Evolutionary conservation across 2,888 invertebrate species (phyloP), one percentile per base, ranked within the genome.

Genomic region (Aquatica leii): DNA sequence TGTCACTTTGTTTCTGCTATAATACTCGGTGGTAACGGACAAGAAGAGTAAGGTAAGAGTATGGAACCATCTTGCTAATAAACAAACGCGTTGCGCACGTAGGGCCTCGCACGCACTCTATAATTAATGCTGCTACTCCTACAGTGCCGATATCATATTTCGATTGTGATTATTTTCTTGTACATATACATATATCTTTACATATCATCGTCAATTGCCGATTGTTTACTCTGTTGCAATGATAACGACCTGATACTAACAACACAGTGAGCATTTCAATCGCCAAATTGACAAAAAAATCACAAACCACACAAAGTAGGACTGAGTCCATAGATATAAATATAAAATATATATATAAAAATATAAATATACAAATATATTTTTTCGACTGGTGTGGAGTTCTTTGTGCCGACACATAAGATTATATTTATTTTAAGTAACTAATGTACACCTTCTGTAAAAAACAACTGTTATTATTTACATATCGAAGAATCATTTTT

Each of bases 191-290:
- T 60, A 54, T 60, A 59, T 54, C 59, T 56, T 12, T 79, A 77
- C 74, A 78, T 79, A 78, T 73, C 73, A 75, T 73, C 51, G 60
- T 70, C 66, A 69, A 70, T 60, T 73, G 70, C 52, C 67, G 70
- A 66, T 66, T 69, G 69, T 66, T 63, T 74, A 71, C 69, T 43
- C 51, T 55, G 35, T 67, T 59, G 64, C 62, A 66, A 61, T 68
- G 79, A 80, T 81, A 81, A 80, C 81, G 81, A 81, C 81, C 80
- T 81, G 81, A 80, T 80, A 80, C 75, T 75, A 76, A 73, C 73
- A 74, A 68, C 67, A 60, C 62, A 70, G 53, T 54, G 62, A 63
- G 68, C 71, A 66, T 64, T 65, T 62, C 69, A 67, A 67, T 67
- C 67, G 69, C 62, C 68, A 62, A 65, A 61, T 67, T 52, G 20